phyloP scores from a whole-genome alignment of 2,888 invertebrate genomes.

The Cataglyphis rosenhaueri region DNA sequence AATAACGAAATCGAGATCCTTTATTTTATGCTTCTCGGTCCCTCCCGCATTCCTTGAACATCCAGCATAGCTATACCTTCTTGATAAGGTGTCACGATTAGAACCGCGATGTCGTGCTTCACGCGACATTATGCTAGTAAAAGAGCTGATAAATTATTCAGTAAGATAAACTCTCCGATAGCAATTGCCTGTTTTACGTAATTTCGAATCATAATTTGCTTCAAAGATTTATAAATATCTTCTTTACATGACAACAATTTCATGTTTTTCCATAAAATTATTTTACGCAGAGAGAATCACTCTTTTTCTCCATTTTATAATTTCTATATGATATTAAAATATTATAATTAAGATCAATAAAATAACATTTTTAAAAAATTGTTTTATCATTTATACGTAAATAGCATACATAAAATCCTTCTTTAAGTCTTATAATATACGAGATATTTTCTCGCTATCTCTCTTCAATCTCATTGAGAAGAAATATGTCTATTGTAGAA shows the following conservation, averaged over 20 bases:
- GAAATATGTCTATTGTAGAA: neutral
- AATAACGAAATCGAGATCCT: conserved; percentile 64
- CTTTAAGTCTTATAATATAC: conserved; percentile 1
- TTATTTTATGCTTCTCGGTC: conserved; percentile 69
- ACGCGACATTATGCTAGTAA: conserved; percentile 15
- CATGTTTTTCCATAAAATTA: neutral
- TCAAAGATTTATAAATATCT: neutral
- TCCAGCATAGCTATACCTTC: conserved; percentile 10
- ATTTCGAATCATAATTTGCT: conserved; percentile 5
- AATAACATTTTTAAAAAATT: neutral
- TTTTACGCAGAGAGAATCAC: neutral
- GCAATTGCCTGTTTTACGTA: neutral
- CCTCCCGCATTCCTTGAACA: conserved; percentile 8
- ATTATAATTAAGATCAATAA: neutral
- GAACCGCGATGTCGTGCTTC: neutral
- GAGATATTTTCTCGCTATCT: neutral
- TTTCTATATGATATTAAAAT: neutral
- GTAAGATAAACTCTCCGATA: neutral
- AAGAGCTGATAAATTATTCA: neutral
- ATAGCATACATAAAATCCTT: neutral
- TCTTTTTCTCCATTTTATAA: neutral
- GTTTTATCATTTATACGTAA: neutral
- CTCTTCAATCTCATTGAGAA: neutral
- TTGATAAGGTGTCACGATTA: conserved; percentile 45
- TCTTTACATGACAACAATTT: neutral